Evolutionary conservation across 1,140 invertebrate species (phyloP), one percentile per base, ranked within the genome.

Genomic region (Arion vulgaris): DNA sequence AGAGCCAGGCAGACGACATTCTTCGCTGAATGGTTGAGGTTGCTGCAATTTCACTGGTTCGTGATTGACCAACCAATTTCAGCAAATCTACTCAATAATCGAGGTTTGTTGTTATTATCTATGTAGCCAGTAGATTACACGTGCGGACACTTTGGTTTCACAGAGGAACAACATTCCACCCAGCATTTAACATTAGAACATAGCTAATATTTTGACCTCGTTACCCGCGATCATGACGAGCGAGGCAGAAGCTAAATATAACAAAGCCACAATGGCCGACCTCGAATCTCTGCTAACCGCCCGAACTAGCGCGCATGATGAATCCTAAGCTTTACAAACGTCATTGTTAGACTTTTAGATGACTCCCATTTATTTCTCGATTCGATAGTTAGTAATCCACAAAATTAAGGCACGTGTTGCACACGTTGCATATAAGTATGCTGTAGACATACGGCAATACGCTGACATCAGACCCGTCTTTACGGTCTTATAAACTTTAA

Each of bases 11-110:
- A 80, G 68, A 83, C 79, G 80, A 83, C 84, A 86, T 86, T 86
- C 86, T 84, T 86, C 87, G 77, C 85, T 88, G 89, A 89, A 82
- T 88, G 88, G 89, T 87, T 89, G 87, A 69, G 51, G 83, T 83
- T 89, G 83, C 89, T 91, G 87, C 86, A 88, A 84, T 91, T 86
- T 91, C 88, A 91, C 90, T 91, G 90, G 90, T 84, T 91, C 87
- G 39, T 86, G 85, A 85, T 88, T 91, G 90, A 91, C 90, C 90
- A 91, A 91, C 90, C 90, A 91, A 90, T 91, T 89, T 86, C 86
- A 87, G 87, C 90, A 90, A 86, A 86, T 88, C 85, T 84, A 88
- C 87, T 86, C 85, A 88, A 88, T 89, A 87, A 87, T 79, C 85
- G 74, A 89, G 89, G 90, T 90, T 91, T 90, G 89, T 90, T 91